Evolutionary conservation across 2,888 invertebrate species (phyloP).

Genomic region (Netelia virgata): DNA sequence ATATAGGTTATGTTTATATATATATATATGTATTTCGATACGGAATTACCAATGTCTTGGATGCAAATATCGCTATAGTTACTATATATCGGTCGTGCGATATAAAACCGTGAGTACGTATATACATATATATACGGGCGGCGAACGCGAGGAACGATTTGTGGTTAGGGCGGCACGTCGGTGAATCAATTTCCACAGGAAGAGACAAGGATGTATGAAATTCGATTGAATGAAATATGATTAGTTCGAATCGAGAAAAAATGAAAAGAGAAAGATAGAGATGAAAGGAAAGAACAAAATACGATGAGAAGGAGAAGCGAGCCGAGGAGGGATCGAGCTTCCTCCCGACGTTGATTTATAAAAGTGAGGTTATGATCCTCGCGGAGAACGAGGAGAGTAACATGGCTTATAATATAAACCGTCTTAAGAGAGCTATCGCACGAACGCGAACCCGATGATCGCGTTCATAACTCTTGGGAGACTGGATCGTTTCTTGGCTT

Average conservation of each 20-base stretch:
- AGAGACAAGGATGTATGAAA: slow-evolving; percentile 41
- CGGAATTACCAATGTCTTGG: slow-evolving; percentile 23
- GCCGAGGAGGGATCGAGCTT: slow-evolving; percentile 37
- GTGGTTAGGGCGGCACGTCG: slow-evolving; percentile 32
- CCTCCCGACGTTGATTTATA: slow-evolving; percentile 34
- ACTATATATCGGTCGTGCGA: slow-evolving; percentile 16
- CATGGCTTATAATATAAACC: not conserved
- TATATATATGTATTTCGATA: slow-evolving; percentile 1
- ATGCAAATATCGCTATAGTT: not conserved
- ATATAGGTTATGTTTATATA: not conserved
- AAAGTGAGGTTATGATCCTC: slow-evolving; percentile 1
- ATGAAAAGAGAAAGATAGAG: not conserved
- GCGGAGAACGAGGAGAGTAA: not conserved
- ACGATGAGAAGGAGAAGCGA: not conserved
- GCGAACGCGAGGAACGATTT: slow-evolving; percentile 42
- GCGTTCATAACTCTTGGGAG: slow-evolving; percentile 66
- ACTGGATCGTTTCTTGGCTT: slow-evolving; percentile 13
- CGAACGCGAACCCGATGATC: slow-evolving; percentile 60
- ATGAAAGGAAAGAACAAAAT: not conserved
- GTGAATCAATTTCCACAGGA: slow-evolving; percentile 54
- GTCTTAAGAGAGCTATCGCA: slow-evolving; percentile 40
- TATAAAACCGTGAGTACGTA: not conserved
- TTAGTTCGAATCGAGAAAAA: slow-evolving; percentile 22
- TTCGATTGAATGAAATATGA: slow-evolving; percentile 56
- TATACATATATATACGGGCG: not conserved